Base-by-base conservation (phyloP, 2,797 vertebrate species). In the Buceros bicornis region DNA sequence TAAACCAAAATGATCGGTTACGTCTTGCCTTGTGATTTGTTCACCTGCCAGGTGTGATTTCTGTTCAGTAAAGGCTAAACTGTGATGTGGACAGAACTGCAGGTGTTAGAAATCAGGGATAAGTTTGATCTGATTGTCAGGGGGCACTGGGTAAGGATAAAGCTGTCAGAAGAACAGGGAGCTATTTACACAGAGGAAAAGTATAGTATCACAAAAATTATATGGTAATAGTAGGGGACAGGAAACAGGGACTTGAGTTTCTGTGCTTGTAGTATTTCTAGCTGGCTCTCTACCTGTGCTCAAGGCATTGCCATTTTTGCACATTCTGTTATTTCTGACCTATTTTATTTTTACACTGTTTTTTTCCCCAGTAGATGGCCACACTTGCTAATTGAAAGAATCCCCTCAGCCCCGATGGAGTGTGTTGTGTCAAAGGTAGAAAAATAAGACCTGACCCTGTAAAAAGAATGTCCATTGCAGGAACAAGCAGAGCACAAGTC, bases 291-390 rank as follows among this genome's bases (percentile, higher is more conserved):
- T 58, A 48, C 31, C n/a, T 64, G 17, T 85, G 29, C 13, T 71
- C 25, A 76, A 67, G 16, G 21, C 71, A 48, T 17, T 43, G 66
- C 6, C 1, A 13, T 56, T 77, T 71, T 67, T 67, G 22, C 37
- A 64, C 16, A 18, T 56, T 65, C 40, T 54, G 11, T 57, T 66
- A 81, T 53, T 77, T 73, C 40, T 31, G 33, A 42, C 37, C 10
- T 40, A 40, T 40, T 83, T 87, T 73, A 22, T 83, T 81, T 87
- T 72, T 61, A 73, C 31, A 13, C 54, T 54, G 7, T 8, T 47
- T 70, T 40, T 85, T 72, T 17, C 57, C 54, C 93, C 92, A 72
- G 89, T n/a, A 95, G 91, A 62, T 93, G 94, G 94, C 96, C 56
- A 89, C 93, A 92, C 43, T 91, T 84, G 43, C 62, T 82, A 89